Evolutionary conservation across 92 coral and sea anemone genomes (phyloP).

Genomic region (Heteractis magnifica): DNA sequence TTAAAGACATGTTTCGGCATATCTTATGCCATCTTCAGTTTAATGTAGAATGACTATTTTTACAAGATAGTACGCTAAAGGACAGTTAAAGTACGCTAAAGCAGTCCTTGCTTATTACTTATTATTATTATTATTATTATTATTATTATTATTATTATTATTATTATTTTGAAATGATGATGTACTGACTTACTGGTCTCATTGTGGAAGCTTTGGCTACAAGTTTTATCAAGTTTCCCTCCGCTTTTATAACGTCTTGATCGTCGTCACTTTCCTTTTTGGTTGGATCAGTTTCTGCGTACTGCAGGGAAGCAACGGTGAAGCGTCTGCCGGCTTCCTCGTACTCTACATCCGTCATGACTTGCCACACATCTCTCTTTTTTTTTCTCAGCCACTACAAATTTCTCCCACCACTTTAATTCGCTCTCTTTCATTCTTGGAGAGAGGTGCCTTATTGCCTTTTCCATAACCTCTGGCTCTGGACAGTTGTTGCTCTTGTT

Average conservation of each 20-base stretch:
- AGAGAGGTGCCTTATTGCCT: background rate
- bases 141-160: no score
- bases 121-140: no score
- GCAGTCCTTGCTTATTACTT: no score
- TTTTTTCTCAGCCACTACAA: background rate
- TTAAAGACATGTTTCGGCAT: no score
- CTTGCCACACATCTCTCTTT: constrained; percentile 5
- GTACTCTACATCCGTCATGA: background rate
- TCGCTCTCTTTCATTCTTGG: background rate
- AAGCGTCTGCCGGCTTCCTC: constrained; percentile 8
- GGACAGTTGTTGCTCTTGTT: no score
- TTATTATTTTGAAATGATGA: background rate
- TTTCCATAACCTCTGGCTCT: background rate
- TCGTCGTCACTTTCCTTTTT: background rate
- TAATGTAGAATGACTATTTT: no score
- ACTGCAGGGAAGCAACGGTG: constrained; percentile 1
- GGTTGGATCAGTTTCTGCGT: background rate
- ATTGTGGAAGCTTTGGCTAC: background rate
- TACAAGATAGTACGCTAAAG: no score
- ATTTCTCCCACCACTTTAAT: background rate
- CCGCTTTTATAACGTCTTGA: background rate
- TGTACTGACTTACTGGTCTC: constrained; percentile 8
- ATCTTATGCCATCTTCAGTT: no score
- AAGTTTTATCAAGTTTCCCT: background rate
- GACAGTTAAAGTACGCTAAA: no score